Evolutionary conservation across 2,797 vertebrate species (phyloP).

Genomic region (Acanthurus leucopareius): DNA sequence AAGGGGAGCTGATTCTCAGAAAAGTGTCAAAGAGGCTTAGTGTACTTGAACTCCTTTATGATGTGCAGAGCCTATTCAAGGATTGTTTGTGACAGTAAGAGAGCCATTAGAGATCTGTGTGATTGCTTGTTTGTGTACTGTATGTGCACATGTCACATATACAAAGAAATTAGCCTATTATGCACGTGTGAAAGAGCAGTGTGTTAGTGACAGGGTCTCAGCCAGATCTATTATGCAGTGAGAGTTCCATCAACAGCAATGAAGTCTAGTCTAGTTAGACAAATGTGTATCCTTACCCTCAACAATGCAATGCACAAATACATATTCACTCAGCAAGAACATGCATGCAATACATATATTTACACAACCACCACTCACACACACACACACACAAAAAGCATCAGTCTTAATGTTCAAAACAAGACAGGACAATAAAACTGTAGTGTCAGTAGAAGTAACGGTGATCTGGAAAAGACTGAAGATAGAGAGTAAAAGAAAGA

Average conservation of each 20-base stretch:
- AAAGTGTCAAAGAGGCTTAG: background rate
- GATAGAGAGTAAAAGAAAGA: background rate
- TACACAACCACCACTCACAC: conserved; percentile 1
- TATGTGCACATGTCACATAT: background rate
- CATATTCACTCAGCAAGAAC: conserved; percentile 12
- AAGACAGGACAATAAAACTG: conserved; percentile 10
- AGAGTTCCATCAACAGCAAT: background rate
- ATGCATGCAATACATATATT: conserved; percentile 2
- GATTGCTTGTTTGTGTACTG: background rate
- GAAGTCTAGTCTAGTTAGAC: background rate
- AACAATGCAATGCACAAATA: conserved; percentile 8
- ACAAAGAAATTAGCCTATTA: conserved; percentile 12
- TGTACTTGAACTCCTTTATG: conserved; percentile 12
- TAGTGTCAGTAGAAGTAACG: conserved; percentile 16
- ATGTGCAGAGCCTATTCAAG: conserved; percentile 3
- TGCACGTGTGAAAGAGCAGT: background rate
- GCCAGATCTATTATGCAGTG: background rate
- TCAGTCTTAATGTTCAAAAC: background rate
- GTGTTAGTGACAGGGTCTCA: background rate
- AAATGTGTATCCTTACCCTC: background rate
- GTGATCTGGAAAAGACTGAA: conserved; percentile 21
- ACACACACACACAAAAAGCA: conserved; percentile 13
- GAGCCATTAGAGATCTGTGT: conserved; percentile 7
- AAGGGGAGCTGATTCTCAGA: background rate
- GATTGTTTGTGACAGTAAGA: conserved; percentile 20